A percentile compares a stretch with the other conserved stretches of the same genome.
Conservation (phyloP, 1,140 invertebrate genomes). For the Galleria mellonella region DNA sequence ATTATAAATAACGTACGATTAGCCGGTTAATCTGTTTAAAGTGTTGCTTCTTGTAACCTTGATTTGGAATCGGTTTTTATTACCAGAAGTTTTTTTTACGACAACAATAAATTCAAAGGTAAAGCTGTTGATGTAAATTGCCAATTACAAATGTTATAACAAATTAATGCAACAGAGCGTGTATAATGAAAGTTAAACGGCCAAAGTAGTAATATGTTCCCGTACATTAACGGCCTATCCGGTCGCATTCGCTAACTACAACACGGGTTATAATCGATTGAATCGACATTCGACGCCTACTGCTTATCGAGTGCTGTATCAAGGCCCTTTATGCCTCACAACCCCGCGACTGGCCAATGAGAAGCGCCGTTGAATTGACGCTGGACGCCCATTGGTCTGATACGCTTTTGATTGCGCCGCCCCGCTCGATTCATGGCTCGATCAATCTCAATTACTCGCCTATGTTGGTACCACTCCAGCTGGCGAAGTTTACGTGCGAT, state of each 20-base stretch:
- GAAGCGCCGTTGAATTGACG: slow-evolving; percentile 18
- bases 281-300: slow-evolving; percentile 58
- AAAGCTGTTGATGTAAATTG: no score
- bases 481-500: slow-evolving; percentile 4
- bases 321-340: slow-evolving; percentile 55
- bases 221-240: no score
- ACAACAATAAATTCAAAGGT: slow-evolving; percentile 13
- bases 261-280: slow-evolving; percentile 58
- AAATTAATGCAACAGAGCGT: no score
- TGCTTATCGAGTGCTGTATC: slow-evolving; percentile 66
- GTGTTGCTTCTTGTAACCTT: slow-evolving; percentile 35
- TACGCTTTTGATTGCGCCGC: slow-evolving; percentile 71
- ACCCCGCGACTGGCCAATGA: slow-evolving; percentile 52
- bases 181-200: no score
- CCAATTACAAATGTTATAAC: no score
- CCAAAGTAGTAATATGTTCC: no score
- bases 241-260: slow-evolving; percentile 12
- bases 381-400: slow-evolving; percentile 54
- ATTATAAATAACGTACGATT: slow-evolving; percentile 61
- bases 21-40: slow-evolving; percentile 44
- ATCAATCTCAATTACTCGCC: slow-evolving; percentile 64
- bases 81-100: slow-evolving; percentile 23
- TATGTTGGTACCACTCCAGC: slow-evolving; percentile 39
- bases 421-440: slow-evolving; percentile 56
- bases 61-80: slow-evolving; percentile 39